phyloP scores from a whole-genome alignment of 2,888 invertebrate genomes.

The Cerceris rybyensis region DNA sequence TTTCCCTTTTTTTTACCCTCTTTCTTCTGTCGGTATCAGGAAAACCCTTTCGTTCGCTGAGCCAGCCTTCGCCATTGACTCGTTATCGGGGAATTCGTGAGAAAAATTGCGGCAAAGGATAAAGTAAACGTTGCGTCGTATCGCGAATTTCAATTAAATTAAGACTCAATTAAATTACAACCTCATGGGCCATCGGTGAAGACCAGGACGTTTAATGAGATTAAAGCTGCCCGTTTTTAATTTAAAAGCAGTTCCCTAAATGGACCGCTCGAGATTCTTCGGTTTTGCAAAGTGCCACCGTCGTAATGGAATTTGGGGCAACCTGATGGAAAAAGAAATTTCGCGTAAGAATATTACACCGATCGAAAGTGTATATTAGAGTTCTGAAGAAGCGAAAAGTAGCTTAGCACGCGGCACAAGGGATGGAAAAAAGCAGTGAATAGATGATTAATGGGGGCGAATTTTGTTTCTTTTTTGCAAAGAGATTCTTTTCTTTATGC shows the following conservation, averaged over 20 bases:
- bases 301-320: neutral
- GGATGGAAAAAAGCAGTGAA: constrained; percentile 26
- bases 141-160: neutral
- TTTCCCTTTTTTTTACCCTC: neutral
- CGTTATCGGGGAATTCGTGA: too few relatives aligned
- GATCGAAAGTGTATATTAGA: too few relatives aligned
- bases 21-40: neutral
- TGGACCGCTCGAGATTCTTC: neutral
- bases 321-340: too few relatives aligned
- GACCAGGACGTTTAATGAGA: neutral
- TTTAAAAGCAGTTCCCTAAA: neutral
- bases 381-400: neutral
- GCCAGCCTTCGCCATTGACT: too few relatives aligned
- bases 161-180: neutral
- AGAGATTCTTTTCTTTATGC: constrained; percentile 56
- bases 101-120: too few relatives aligned
- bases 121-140: neutral
- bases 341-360: too few relatives aligned
- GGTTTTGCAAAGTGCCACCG: neutral
- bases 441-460: constrained; percentile 58
- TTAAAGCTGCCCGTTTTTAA: neutral
- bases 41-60: too few relatives aligned
- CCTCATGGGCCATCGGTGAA: neutral
- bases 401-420: neutral
- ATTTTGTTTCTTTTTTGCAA: constrained; percentile 53